Conservation (phyloP, 1,140 invertebrate species). For the Drosophila bocqueti region DNA sequence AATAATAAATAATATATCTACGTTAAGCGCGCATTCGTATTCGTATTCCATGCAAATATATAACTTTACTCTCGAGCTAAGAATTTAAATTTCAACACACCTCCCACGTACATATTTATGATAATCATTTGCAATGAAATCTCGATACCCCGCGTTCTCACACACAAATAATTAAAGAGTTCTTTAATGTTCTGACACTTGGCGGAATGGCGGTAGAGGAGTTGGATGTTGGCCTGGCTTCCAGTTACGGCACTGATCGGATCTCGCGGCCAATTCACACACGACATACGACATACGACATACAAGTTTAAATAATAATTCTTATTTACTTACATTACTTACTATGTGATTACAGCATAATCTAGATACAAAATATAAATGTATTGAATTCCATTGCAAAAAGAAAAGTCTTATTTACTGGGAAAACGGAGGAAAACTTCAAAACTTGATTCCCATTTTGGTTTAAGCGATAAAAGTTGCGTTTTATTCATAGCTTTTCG, state of each 20-base stretch:
- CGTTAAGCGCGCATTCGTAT: conserved; percentile 62
- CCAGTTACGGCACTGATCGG: conserved; percentile 5
- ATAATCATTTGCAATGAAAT: conserved; percentile 77
- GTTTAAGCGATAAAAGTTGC: conserved; percentile 70
- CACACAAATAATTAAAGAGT: conserved; percentile 44
- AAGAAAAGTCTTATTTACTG: background rate
- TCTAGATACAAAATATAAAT: conserved; percentile 72
- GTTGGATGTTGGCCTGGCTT: conserved; percentile 2
- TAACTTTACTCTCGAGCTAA: conserved; percentile 74
- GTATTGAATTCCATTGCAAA: conserved; percentile 79
- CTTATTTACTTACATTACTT: conserved; percentile 66
- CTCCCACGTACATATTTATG: conserved; percentile 57
- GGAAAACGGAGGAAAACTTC: background rate
- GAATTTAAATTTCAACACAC: conserved; percentile 58
- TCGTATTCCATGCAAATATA: conserved; percentile 75
- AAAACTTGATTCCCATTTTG: background rate
- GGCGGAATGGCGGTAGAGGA: conserved; percentile 22
- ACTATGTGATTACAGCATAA: conserved; percentile 66
- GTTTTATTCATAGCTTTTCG: conserved; percentile 73
- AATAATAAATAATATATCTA: conserved; percentile 35
- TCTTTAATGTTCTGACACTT: conserved; percentile 32
- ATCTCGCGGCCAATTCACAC: conserved; percentile 19
- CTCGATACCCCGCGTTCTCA: conserved; percentile 55
- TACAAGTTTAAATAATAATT: conserved; percentile 44
- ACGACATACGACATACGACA: conserved; percentile 2